Conservation (phyloP, 2,888 invertebrate species). For the Stegophylla sp. region DNA sequence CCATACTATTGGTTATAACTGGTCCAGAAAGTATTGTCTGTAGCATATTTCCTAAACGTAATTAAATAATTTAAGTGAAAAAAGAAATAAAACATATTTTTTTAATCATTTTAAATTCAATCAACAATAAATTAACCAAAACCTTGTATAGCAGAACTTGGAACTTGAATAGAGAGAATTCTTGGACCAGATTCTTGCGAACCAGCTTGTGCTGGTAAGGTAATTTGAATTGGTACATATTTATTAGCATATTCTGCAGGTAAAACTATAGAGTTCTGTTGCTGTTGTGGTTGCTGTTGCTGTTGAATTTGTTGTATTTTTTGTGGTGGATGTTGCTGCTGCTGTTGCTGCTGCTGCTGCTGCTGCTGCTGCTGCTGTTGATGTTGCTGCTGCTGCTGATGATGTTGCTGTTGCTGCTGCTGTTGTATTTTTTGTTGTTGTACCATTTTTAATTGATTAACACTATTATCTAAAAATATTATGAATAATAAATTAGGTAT, state of each 20-base stretch:
- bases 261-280: constrained; percentile 50
- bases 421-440: constrained; percentile 62
- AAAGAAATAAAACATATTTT: constrained; percentile 24
- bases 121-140: too few relatives aligned
- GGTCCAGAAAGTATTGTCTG: constrained; percentile 82
- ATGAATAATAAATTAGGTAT: constrained; percentile 13
- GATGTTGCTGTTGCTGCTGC: constrained; percentile 61
- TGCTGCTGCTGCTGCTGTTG: constrained; percentile 62
- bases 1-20: constrained; percentile 87
- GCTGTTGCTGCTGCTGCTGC: constrained; percentile 62
- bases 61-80: constrained; percentile 37
- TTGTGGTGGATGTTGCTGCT: constrained; percentile 63
- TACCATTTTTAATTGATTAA: constrained; percentile 51
- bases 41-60: constrained; percentile 68
- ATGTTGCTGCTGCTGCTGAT: constrained; percentile 62
- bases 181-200: constrained; percentile 74
- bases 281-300: constrained; percentile 63
- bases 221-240: constrained; percentile 71
- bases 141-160: constrained; percentile 82
- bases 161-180: constrained; percentile 87
- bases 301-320: constrained; percentile 62
- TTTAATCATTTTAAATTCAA: background rate
- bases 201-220: constrained; percentile 81
- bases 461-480: constrained; percentile 43
- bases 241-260: constrained; percentile 62